Conservation (phyloP, 1,140 invertebrate genomes). For the Eciton burchellii region DNA sequence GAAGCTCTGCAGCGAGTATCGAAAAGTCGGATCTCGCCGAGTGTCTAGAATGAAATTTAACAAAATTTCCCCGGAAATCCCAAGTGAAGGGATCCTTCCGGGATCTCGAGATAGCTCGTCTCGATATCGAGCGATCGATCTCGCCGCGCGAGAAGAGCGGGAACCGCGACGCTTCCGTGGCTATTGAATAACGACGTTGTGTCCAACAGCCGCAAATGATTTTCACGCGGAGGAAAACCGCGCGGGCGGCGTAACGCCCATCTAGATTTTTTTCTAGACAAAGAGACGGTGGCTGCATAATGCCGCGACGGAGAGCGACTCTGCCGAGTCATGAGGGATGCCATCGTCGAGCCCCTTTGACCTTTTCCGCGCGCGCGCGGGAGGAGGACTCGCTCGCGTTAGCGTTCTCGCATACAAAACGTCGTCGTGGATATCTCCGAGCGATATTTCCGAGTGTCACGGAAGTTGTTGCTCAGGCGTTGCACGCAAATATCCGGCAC, state of each 20-base stretch:
- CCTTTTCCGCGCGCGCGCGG: not conserved
- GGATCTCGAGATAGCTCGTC: not conserved
- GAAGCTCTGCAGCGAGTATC: not conserved
- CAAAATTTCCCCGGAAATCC: no score
- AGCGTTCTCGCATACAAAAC: constrained; percentile 27
- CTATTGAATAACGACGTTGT: not conserved
- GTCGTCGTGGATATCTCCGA: not conserved
- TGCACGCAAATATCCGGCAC: not conserved
- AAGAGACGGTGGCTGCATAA: constrained; percentile 17
- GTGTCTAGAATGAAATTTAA: not conserved
- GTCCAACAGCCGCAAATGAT: not conserved
- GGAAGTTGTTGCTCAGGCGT: not conserved
- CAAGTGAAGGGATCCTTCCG: no score
- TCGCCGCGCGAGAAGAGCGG: not conserved
- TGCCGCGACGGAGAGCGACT: not conserved
- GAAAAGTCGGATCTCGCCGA: not conserved
- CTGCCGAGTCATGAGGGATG: not conserved
- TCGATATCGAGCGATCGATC: not conserved
- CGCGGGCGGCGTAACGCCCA: not conserved
- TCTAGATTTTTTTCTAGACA: not conserved
- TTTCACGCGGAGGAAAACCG: not conserved
- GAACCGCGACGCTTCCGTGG: no score
- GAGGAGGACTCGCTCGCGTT: not conserved
- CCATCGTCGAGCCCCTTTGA: not conserved
- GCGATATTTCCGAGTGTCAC: not conserved